A percentile compares a stretch with the other conserved stretches of the same genome.
These are phyloP conservation scores for Apus apus DNA, from an alignment of 2,113 vertebrate species.

Conservation along the genomic window DNA sequence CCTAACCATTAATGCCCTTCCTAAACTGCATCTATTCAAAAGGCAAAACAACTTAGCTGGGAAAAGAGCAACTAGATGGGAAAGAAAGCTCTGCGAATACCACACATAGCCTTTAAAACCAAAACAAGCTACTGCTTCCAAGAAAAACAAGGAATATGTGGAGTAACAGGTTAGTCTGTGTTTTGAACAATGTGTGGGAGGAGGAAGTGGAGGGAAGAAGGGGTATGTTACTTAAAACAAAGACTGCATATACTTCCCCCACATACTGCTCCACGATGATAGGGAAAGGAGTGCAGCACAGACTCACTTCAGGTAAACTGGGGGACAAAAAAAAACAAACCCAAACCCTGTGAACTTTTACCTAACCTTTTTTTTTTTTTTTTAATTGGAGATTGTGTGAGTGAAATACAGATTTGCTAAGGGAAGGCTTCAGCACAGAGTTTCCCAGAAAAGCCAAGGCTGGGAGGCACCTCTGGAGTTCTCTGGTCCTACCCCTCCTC, in stretches of 20 bases:
- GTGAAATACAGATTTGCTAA: not conserved
- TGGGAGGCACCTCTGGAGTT: not conserved
- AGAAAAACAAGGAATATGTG: constrained; percentile 50
- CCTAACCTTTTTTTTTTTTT: not conserved
- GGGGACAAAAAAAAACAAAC: not conserved
- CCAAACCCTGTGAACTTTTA: not conserved
- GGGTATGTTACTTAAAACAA: constrained; percentile 40
- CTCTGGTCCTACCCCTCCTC: not conserved
- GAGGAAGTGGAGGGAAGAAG: constrained; percentile 12
- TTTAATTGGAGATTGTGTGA: not conserved
- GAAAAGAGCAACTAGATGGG: constrained; percentile 44
- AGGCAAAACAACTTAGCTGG: constrained; percentile 16
- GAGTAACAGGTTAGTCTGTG: constrained; percentile 66
- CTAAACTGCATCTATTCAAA: not conserved
- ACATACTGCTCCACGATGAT: not conserved
- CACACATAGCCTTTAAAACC: constrained; percentile 20
- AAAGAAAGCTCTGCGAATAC: not conserved
- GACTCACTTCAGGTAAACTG: not conserved
- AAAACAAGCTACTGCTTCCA: constrained; percentile 59
- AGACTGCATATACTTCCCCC: not conserved
- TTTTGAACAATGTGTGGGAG: constrained; percentile 48
- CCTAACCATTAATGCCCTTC: not conserved
- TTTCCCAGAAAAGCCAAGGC: not conserved
- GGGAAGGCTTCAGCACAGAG: not conserved
- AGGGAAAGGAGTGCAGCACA: not conserved